A percentile compares a stretch with the other conserved stretches of the same genome.
phyloP scores from a whole-genome alignment of 2,113 vertebrate species.

The Arvicanthis niloticus region DNA sequence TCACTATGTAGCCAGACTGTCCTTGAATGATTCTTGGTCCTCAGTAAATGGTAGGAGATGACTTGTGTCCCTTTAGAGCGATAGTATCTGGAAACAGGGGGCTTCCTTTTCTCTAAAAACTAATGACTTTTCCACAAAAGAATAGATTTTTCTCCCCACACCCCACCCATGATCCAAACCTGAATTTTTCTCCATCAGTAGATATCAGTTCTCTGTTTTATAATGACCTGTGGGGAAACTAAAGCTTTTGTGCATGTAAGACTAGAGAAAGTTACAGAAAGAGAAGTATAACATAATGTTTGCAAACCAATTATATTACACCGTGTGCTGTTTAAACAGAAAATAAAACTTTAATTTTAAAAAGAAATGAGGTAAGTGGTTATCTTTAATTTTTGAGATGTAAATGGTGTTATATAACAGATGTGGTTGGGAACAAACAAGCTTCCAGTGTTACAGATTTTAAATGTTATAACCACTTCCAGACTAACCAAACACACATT shows the following conservation, averaged over 20 bases:
- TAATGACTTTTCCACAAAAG: background rate
- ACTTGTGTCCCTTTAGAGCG: background rate
- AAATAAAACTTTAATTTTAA: background rate
- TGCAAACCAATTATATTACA: slow-evolving; percentile 6
- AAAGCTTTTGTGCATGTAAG: background rate
- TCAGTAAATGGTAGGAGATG: background rate
- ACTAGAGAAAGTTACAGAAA: background rate
- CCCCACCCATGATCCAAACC: no score
- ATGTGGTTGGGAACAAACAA: background rate
- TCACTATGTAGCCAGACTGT: background rate
- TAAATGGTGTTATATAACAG: background rate
- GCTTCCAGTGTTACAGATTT: background rate
- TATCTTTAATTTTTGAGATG: slow-evolving; percentile 28
- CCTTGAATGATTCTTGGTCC: background rate
- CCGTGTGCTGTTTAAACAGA: background rate
- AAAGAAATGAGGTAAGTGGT: slow-evolving; percentile 29
- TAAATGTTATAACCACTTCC: slow-evolving; percentile 4
- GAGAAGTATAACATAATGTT: background rate
- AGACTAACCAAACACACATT: background rate
- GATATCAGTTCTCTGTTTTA: slow-evolving; percentile 60
- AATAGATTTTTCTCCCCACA: background rate
- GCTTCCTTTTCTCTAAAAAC: slow-evolving; percentile 45
- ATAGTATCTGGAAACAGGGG: slow-evolving; percentile 31
- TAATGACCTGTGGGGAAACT: background rate
- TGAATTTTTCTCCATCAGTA: background rate